phyloP scores from a whole-genome alignment of 2,888 invertebrate genomes.

The Orthosia cruda region DNA sequence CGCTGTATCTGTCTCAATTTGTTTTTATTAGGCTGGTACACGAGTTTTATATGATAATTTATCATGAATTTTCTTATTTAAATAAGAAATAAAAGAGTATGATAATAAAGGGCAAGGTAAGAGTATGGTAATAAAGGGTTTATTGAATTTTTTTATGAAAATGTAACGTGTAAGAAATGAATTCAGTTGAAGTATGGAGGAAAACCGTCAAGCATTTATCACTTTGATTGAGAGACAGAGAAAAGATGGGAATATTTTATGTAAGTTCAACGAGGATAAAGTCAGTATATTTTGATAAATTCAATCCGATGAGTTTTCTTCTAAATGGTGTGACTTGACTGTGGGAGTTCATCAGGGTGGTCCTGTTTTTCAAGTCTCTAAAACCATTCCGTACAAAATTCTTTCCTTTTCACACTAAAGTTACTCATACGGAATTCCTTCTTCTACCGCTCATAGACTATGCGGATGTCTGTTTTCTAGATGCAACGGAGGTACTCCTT shows the following conservation, averaged over 20 bases:
- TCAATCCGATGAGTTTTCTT: too few relatives aligned
- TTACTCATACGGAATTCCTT: too few relatives aligned
- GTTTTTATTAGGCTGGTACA: conserved; percentile 16
- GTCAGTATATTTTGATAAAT: neutral
- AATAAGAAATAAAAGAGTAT: neutral
- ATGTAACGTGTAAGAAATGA: neutral
- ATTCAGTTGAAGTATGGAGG: neutral
- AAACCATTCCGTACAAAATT: too few relatives aligned
- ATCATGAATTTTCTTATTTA: conserved; percentile 17
- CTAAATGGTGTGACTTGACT: too few relatives aligned
- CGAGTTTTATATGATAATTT: neutral
- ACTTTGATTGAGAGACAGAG: conserved; percentile 37
- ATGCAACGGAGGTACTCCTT: too few relatives aligned
- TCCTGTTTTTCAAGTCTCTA: too few relatives aligned
- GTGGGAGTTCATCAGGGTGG: too few relatives aligned
- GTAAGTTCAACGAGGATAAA: neutral
- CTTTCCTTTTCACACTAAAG: too few relatives aligned
- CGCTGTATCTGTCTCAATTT: conserved; percentile 7
- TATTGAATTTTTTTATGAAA: neutral
- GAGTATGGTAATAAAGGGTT: conserved; percentile 1
- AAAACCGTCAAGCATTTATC: conserved; percentile 23
- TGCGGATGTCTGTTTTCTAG: too few relatives aligned
- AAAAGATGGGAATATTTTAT: conserved; percentile 32
- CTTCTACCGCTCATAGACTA: too few relatives aligned
- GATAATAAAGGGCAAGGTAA: too few relatives aligned